Base-by-base conservation (phyloP, 2,797 vertebrate species). In the Podarcis lilfordi region DNA sequence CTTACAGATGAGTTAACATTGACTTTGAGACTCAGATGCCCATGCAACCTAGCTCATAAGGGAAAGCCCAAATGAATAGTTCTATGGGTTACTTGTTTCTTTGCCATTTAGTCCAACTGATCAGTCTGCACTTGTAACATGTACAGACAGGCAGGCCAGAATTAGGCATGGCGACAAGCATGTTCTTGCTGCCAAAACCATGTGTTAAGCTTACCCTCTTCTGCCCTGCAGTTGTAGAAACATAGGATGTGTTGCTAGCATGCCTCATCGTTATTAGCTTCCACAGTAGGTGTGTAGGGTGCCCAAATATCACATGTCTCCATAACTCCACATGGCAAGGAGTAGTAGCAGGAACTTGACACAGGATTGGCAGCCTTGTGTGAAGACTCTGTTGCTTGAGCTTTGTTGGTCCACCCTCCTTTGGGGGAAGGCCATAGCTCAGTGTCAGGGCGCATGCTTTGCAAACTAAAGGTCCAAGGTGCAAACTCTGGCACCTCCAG, bases 1-100 rank as follows among this genome's bases (percentile, higher is more conserved):
- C 86, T 85, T 55, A 85, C 66, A 78, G 86, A 66, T 91, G 89
- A 75, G 66, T 45, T 76, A 89, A 89, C 45, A 85, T 82, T 59
- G 78, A 91, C 75, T 50, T 88, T 91, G 55, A 88, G 76, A 19
- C 87, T 86, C 78, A 69, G 64, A 72, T 82, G 3, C 8, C 10
- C 88, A 75, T 68, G 77, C 3, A 78, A 86, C 45, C 87, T 82
- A 74, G 50, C 69, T 83, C 45, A 68, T 40, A 89, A 88, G 37
- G 19, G 87, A 71, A 77, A 79, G 8, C 27, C 27, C 37, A 35
- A 66, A 90, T 78, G 64, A 59, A 32, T n/a, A 25, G 32, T 59
- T n/a, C 76, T 77, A 59, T 86, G 89, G 64, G 78, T 82, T 3
- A 55, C 55, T 37, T 1, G 84, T 68, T 78, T 40, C 61, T 40